Percentiles rank a stretch among this genome's conserved stretches.
Evolutionary conservation across 2,888 invertebrate species (phyloP).

Genomic region (Perithous albicinctus): DNA sequence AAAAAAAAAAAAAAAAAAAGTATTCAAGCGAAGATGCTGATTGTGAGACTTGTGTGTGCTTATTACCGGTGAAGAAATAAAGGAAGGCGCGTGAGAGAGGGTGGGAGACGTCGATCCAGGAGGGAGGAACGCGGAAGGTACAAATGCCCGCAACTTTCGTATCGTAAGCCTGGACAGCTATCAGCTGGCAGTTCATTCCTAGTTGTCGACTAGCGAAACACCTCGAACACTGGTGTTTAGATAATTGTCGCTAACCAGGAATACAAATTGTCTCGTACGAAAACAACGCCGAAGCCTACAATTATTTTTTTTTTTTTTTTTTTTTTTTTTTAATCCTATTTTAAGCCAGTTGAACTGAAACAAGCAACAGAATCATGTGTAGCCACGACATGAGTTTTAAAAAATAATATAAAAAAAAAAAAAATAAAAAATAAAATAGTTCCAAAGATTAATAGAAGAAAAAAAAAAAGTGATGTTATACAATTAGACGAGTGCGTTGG

Average conservation of each 20-base stretch:
- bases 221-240: background rate
- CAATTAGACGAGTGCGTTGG: background rate
- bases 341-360: no score
- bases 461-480: conserved; percentile 41
- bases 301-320: background rate
- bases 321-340: no score
- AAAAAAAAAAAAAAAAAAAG: no score
- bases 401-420: background rate
- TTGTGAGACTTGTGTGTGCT: background rate
- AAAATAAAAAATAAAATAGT: background rate
- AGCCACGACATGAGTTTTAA: conserved; percentile 9
- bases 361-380: conserved; percentile 15
- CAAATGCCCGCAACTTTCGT: conserved; percentile 74
- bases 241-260: background rate
- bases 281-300: background rate
- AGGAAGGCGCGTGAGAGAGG: conserved; percentile 12
- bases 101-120: conserved; percentile 62
- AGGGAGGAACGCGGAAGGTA: conserved; percentile 73
- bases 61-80: background rate
- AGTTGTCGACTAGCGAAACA: conserved; percentile 33
- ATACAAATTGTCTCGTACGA: background rate
- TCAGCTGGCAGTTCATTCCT: conserved; percentile 57
- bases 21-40: background rate
- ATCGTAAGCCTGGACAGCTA: conserved; percentile 53
- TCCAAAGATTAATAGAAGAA: background rate